Percentiles rank a stretch among this genome's conserved stretches.
Conservation (phyloP, 37 sponge, comb jelly and placozoan species). For the Agelas oroides region DNA sequence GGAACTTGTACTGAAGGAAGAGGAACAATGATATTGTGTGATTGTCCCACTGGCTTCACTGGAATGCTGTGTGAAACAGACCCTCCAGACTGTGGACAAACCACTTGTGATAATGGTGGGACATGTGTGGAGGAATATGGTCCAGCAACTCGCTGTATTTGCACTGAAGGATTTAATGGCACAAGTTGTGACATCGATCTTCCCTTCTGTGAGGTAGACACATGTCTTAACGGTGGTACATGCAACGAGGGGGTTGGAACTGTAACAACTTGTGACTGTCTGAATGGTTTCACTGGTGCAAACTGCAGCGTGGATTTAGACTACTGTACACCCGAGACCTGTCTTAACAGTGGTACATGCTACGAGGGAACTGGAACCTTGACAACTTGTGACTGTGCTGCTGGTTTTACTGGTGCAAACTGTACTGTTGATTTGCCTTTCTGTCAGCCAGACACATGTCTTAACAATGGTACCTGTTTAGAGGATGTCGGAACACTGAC, state of each 20-base stretch:
- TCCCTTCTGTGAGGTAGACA: slow-evolving; percentile 21
- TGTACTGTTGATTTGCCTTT: slow-evolving; percentile 25
- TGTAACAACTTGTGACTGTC: neutral
- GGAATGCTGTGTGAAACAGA: slow-evolving; percentile 43
- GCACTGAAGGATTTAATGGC: slow-evolving; percentile 24
- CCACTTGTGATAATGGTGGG: slow-evolving; percentile 39
- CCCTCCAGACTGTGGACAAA: neutral
- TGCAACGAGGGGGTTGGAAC: slow-evolving; percentile 39
- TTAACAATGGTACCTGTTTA: slow-evolving; percentile 4
- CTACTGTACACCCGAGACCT: slow-evolving; percentile 38
- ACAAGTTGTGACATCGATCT: slow-evolving; percentile 20
- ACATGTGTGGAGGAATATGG: slow-evolving; percentile 48
- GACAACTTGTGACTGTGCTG: slow-evolving; percentile 35
- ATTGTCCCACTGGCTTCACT: slow-evolving; percentile 43
- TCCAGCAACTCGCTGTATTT: slow-evolving; percentile 18
- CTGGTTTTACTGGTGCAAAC: slow-evolving; percentile 18
- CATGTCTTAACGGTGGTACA: slow-evolving; percentile 57
- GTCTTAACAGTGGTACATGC: slow-evolving; percentile 74
- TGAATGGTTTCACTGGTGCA: slow-evolving; percentile 29
- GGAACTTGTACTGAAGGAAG: slow-evolving; percentile 67
- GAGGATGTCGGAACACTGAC: neutral
- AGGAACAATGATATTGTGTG: slow-evolving; percentile 39
- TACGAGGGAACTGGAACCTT: slow-evolving; percentile 25
- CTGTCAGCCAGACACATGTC: neutral
- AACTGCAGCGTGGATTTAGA: slow-evolving; percentile 1